Evolutionary conservation across 2,113 vertebrate genomes (phyloP).

Genomic region (Chamaea fasciata): DNA sequence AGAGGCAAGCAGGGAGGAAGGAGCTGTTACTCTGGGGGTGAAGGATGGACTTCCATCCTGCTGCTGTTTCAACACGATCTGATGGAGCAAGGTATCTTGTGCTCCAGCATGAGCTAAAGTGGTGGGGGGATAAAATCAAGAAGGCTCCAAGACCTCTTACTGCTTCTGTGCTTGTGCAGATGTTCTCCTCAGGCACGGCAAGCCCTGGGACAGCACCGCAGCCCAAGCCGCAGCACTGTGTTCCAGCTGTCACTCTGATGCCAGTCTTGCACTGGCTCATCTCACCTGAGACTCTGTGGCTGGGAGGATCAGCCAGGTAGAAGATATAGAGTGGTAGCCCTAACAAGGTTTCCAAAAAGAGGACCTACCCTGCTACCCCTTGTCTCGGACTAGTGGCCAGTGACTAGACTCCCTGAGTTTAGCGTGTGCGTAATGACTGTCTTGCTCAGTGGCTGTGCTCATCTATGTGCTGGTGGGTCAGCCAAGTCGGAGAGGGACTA

Average conservation of each 20-base stretch:
- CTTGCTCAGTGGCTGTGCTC: not conserved
- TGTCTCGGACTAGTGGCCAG: conserved; percentile 31
- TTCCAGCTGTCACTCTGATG: conserved; percentile 7
- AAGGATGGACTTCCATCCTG: not conserved
- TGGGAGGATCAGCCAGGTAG: conserved; percentile 58
- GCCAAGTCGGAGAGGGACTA: not conserved
- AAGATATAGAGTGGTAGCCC: conserved; percentile 3
- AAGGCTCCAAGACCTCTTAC: conserved; percentile 8
- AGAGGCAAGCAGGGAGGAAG: not conserved
- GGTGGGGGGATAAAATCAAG: not conserved
- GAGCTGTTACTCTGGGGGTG: not conserved
- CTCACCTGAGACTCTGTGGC: conserved; percentile 31
- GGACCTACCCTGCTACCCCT: not conserved
- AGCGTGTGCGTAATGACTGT: not conserved
- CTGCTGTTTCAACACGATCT: not conserved
- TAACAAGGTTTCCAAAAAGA: conserved; percentile 34
- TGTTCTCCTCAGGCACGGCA: conserved; percentile 4
- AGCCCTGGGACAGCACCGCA: not conserved
- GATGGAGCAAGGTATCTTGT: not conserved
- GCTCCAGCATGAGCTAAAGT: not conserved
- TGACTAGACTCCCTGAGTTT: conserved; percentile 26
- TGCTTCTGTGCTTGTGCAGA: conserved; percentile 49
- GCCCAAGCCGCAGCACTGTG: not conserved
- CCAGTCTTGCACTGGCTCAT: conserved; percentile 13
- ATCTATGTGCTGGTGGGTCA: not conserved